Percentiles rank a stretch among this genome's conserved stretches.
phyloP scores from a whole-genome alignment of 2,797 vertebrate species.

The Periophthalmus magnuspinnatus region DNA sequence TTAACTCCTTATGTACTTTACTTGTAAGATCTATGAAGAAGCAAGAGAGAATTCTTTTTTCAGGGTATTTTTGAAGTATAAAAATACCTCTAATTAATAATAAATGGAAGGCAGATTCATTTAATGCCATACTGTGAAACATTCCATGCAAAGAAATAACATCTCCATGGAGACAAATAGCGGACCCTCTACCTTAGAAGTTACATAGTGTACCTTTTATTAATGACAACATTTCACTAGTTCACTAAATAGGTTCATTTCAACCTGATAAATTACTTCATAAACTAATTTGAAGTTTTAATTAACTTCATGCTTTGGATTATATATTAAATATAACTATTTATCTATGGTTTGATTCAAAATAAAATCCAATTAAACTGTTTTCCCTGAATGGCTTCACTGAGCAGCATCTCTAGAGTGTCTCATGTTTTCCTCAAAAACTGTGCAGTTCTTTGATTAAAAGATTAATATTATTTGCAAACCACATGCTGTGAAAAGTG shows the following conservation, averaged over 20 bases:
- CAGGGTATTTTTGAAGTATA: too few species aligned
- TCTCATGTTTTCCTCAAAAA: neutral
- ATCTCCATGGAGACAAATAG: too few species aligned
- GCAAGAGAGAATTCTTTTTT: too few species aligned
- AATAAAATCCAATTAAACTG: neutral
- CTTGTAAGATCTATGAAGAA: too few species aligned
- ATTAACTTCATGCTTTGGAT: neutral
- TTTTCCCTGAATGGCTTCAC: neutral
- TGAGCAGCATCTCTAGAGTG: neutral
- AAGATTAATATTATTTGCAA: neutral
- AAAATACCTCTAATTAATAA: too few species aligned
- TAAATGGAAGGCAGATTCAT: too few species aligned
- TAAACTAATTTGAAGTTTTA: neutral
- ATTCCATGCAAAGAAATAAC: too few species aligned
- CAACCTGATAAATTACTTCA: neutral
- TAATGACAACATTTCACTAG: neutral
- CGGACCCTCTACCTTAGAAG: too few species aligned
- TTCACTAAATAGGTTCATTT: neutral
- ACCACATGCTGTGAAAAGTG: conserved; percentile 3
- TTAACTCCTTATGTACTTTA: too few species aligned
- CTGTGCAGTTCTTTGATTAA: neutral
- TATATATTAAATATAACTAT: neutral
- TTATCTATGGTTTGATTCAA: neutral
- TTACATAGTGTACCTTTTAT: neutral
- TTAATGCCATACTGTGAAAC: too few species aligned